Evolutionary conservation across 1,140 invertebrate species (phyloP).

Genomic region (Cardiocondyla obscurior): DNA sequence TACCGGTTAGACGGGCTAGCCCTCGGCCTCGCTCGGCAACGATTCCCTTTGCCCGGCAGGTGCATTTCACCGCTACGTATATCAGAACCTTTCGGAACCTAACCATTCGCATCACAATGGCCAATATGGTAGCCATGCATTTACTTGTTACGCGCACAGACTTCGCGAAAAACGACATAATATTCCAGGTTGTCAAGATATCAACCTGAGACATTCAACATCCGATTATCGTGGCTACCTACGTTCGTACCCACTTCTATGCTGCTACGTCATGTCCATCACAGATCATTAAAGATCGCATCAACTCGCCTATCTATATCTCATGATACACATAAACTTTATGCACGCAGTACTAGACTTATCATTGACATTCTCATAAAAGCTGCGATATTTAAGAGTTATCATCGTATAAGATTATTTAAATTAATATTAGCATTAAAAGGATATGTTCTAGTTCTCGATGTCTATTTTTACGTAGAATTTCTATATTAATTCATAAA

Average conservation of each 20-base stretch:
- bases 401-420: neutral
- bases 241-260: neutral
- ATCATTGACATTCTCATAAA: neutral
- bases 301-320: neutral
- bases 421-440: neutral
- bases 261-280: neutral
- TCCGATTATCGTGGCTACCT: slow-evolving; percentile 37
- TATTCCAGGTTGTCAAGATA: slow-evolving; percentile 30
- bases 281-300: slow-evolving; percentile 6
- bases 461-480: neutral
- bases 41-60: slow-evolving; percentile 75
- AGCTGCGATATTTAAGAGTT: neutral
- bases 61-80: slow-evolving; percentile 56
- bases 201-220: neutral
- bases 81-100: slow-evolving; percentile 59
- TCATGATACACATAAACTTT: neutral
- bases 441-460: neutral
- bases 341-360: neutral
- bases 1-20: slow-evolving; percentile 79
- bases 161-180: slow-evolving; percentile 27
- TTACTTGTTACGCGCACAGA: slow-evolving; percentile 46
- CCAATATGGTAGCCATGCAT: slow-evolving; percentile 39
- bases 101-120: slow-evolving; percentile 50
- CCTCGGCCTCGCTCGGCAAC: slow-evolving; percentile 67
- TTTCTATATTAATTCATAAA: neutral